Evolutionary conservation across 1,140 invertebrate species (phyloP), one percentile per base, ranked within the genome.

Genomic region (Stegodyphus dumicola): DNA sequence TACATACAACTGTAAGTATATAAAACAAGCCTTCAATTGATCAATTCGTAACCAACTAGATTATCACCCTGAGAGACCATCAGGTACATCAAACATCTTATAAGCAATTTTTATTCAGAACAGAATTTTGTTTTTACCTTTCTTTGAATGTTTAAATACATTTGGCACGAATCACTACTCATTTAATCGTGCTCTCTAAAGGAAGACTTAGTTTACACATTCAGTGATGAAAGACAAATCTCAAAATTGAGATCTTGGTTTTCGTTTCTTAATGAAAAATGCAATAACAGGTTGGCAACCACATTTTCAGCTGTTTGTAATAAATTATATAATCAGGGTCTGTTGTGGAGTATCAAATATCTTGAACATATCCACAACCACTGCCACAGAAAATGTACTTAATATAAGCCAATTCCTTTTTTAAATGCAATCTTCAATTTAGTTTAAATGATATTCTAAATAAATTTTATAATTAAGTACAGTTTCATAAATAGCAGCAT

Each of bases 131-230:
- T 10, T 10, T 10, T 60, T 10, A 9, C 15, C 56, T 10, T 5
- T 60, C 15, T 60, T 10, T 10, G 15, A 15, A 60, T 60, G 56
- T 15, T 15, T 60, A 15, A 60, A 67, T 7, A 67, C 65, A 67
- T 18, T 67, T 64, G 75, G 75, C 75, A 77, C 75, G 60, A 65
- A 65, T 17, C 11, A 65, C 75, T 77, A 77, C 13, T 65, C 64
- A 77, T 56, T 75, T 51, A 33, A 18, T 75, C 73, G 75, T 65
- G 75, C 75, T 52, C 13, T 5, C 60, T 65, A 65, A 77, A 77
- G 75, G 75, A 77, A 77, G 75, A 77, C 75, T 77, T 77, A 15
- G 75, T 77, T 77, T 60, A 77, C 75, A 77, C 54, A 49, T 77
- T 77, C 15, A 77, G 75, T 65, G 75, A 51, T 65, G 75, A 77